These are phyloP conservation scores for Drosophila aff. DNA, from an alignment of 1,140 invertebrate genomes.

Conservation along the genomic window DNA sequence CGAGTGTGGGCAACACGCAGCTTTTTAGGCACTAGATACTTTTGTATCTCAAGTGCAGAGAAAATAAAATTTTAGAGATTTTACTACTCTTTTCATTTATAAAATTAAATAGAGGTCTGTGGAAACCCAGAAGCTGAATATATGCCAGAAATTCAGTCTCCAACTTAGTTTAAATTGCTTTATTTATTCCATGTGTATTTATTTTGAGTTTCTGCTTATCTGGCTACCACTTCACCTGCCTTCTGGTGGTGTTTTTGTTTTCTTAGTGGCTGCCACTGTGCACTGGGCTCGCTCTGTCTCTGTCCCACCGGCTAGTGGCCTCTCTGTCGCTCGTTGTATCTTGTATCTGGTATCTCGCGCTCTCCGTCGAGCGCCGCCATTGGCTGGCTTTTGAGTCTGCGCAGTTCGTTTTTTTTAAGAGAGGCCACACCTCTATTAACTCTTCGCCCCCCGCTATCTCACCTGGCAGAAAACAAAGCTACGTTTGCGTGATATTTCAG, in stretches of 20 bases:
- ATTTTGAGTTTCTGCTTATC: slow-evolving; percentile 24
- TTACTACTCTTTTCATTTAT: background rate
- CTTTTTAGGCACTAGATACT: slow-evolving; percentile 26
- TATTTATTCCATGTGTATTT: background rate
- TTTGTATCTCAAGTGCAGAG: slow-evolving; percentile 52
- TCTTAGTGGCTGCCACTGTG: slow-evolving; percentile 57
- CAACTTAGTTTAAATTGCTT: background rate
- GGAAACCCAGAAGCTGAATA: background rate
- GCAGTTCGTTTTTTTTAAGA: slow-evolving; percentile 46
- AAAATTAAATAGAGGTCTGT: background rate
- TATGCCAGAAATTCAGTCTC: background rate
- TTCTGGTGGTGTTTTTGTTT: slow-evolving; percentile 50
- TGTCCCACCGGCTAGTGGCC: slow-evolving; percentile 8
- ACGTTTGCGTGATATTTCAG: slow-evolving; percentile 55
- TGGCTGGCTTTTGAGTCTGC: slow-evolving; percentile 68
- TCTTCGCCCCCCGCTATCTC: slow-evolving; percentile 19
- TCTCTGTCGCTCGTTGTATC: slow-evolving; percentile 34
- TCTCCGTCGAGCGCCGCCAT: slow-evolving; percentile 52
- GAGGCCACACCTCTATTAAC: slow-evolving; percentile 76
- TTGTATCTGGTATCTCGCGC: slow-evolving; percentile 40
- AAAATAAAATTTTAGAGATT: background rate
- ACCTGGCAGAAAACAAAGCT: slow-evolving; percentile 25
- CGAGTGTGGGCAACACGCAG: slow-evolving; percentile 15
- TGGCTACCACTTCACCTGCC: slow-evolving; percentile 66
- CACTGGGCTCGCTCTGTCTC: slow-evolving; percentile 43